These are phyloP conservation scores for Xanthorhoe designata DNA, from an alignment of 2,888 invertebrate species.

Conservation along the genomic window DNA sequence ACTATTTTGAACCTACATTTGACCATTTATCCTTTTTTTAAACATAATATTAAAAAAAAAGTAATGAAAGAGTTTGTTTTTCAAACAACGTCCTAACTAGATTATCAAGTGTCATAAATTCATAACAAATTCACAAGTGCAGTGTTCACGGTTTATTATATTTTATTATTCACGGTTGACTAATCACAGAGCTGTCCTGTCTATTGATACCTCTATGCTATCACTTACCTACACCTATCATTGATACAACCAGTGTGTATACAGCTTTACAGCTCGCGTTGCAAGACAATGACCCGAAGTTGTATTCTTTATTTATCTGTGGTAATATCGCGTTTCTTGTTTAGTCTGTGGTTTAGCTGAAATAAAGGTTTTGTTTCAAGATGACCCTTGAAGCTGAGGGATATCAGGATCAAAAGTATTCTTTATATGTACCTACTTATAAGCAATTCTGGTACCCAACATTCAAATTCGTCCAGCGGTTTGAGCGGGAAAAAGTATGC, in stretches of 20 bases:
- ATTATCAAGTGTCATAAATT: no score
- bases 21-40: no score
- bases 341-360: conserved; percentile 31
- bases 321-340: conserved; percentile 33
- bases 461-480: no score
- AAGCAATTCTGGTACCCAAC: no score
- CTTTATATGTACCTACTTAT: no score
- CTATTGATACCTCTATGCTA: no score
- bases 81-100: no score
- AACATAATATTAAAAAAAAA: no score
- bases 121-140: not conserved
- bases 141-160: not conserved
- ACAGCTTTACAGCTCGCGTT: conserved; percentile 31
- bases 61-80: no score
- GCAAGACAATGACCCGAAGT: conserved; percentile 39
- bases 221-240: conserved; percentile 3
- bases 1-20: no score
- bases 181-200: not conserved
- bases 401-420: no score
- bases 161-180: not conserved
- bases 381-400: not conserved
- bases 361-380: conserved; percentile 20
- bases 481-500: no score
- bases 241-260: conserved; percentile 17
- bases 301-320: conserved; percentile 39